Conservation (phyloP, 2,797 vertebrate species). For the Tarsius wallacei region DNA sequence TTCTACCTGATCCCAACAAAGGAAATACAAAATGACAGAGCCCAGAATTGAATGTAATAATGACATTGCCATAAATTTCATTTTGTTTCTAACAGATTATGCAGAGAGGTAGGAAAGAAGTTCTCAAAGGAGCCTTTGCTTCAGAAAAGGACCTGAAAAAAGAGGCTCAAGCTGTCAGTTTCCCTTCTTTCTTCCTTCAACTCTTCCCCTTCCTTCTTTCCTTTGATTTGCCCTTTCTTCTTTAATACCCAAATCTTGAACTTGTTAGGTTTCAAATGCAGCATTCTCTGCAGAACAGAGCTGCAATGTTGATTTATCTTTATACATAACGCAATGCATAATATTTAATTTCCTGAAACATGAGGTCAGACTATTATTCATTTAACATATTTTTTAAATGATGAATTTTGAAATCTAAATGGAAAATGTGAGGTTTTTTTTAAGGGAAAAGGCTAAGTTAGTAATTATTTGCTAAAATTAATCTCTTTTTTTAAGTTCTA, state of each 20-base stretch:
- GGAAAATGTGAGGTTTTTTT: not conserved
- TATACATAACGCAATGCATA: not conserved
- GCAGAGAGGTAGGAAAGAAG: not conserved
- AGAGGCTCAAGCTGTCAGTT: not conserved
- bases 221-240: not conserved
- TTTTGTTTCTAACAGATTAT: not conserved
- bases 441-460: not conserved
- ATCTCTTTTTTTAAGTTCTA: not conserved
- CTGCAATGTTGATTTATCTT: not conserved
- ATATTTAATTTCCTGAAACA: slow-evolving; percentile 37
- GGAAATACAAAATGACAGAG: not conserved
- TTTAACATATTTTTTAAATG: slow-evolving; percentile 24
- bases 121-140: not conserved
- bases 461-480: slow-evolving; percentile 24
- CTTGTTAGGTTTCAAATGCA: not conserved
- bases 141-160: not conserved
- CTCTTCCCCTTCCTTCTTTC: not conserved
- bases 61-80: not conserved
- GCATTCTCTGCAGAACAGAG: not conserved
- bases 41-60: not conserved
- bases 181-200: not conserved
- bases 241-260: not conserved
- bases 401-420: slow-evolving; percentile 33
- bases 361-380: not conserved
- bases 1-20: slow-evolving; percentile 13